Base-by-base conservation (phyloP, 1,140 invertebrate species). In the Nasonia giraulti region DNA sequence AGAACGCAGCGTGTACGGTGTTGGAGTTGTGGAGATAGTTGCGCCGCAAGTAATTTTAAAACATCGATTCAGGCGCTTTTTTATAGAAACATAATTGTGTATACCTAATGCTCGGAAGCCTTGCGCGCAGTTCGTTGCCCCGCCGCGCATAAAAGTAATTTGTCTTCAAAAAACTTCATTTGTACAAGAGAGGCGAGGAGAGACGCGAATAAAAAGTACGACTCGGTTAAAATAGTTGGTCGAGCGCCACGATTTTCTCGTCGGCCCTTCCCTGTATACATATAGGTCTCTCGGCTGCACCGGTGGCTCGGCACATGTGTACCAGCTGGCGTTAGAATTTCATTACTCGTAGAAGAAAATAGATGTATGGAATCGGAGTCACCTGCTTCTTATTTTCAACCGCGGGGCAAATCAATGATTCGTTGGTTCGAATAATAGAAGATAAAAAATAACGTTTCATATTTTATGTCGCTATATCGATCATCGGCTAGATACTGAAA, bases 291-390 rank as follows among this genome's bases (percentile, higher is more conserved):
- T 44, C 40, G 12, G 5, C 27, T 27, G 27, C 47, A 50, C 3
- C 47, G 47, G 47, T 50, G 12, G 47, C 47, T 37, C 33, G 33
- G 10, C 69, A 73, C 33, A 62, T 75, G 40, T 47, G 23, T 50
- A 69, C 37, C 62, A 83, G 75, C 37, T 78, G 66, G 20, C 55
- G 82, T 78, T 69, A 71, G 78, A 78, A 78, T 78, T 78, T 83
- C 37, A 83, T 78, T 78, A 78, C 62, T 83, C 68, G 7, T 11
- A 12, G 3, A 71, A 74, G n/a, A 78, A 78, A 78, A 83, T 69
- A 76, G 12, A 50, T 78, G 33, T 37, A 6, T 37, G 10, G 47
- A 66, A 82, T 82, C 55, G 73, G 66, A 68, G 75, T 23, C 11
- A 20, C 11, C 27, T 33, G 20, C 31, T 40, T 76, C 11, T 76